phyloP scores from a whole-genome alignment of 2,888 invertebrate species.

The Torymus aiolomorphi region DNA sequence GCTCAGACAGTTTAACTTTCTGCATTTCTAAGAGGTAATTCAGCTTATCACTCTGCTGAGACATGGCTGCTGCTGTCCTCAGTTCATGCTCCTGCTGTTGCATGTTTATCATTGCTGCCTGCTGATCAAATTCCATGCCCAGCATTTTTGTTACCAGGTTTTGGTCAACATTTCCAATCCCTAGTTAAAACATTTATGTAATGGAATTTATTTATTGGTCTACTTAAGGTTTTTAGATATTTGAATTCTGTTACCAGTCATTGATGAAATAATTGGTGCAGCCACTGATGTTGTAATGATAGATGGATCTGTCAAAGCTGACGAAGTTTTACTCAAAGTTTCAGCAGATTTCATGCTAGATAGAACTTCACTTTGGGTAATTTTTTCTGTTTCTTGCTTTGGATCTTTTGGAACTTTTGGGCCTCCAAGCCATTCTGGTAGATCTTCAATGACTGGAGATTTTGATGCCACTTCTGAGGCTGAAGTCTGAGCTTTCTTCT shows the following conservation, averaged over 20 bases:
- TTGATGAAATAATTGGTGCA: not conserved
- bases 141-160: slow-evolving; percentile 61
- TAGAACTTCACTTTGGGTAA: slow-evolving; percentile 2
- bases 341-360: slow-evolving; percentile 32
- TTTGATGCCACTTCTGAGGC: slow-evolving; percentile 39
- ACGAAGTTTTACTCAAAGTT: slow-evolving; percentile 17
- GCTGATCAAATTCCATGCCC: slow-evolving; percentile 68
- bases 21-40: slow-evolving; percentile 65
- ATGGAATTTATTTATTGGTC: not conserved
- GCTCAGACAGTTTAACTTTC: slow-evolving; percentile 64
- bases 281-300: not conserved
- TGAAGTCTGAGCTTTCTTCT: slow-evolving; percentile 9
- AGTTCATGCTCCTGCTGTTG: slow-evolving; percentile 70
- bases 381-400: slow-evolving; percentile 49
- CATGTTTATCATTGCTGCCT: slow-evolving; percentile 66
- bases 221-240: too few relatives aligned
- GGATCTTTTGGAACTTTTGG: slow-evolving; percentile 60
- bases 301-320: slow-evolving; percentile 2
- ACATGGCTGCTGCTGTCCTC: slow-evolving; percentile 65
- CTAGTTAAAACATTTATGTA: slow-evolving; percentile 1
- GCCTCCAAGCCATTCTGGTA: slow-evolving; percentile 72
- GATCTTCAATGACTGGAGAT: slow-evolving; percentile 59
- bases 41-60: slow-evolving; percentile 68
- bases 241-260: too few relatives aligned
- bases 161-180: slow-evolving; percentile 20